These are phyloP conservation scores for Ctena decussata DNA, from an alignment of 2,888 invertebrate genomes.

Conservation along the genomic window DNA sequence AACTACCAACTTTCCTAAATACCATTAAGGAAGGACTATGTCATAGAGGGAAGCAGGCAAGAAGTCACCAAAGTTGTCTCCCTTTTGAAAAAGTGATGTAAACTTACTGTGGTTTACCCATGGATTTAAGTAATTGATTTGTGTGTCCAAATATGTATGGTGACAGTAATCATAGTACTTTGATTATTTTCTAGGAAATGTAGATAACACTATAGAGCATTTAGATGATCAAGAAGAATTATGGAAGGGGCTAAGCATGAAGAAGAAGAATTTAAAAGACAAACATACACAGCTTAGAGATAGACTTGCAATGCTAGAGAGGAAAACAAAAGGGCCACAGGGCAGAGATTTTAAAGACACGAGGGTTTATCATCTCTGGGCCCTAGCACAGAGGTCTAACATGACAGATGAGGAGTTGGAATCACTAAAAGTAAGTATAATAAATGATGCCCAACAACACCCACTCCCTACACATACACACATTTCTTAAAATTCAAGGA, in stretches of 20 bases:
- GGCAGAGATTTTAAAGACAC: slow-evolving; percentile 93
- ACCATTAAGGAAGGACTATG: no score
- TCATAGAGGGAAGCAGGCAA: no score
- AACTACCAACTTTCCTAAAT: no score
- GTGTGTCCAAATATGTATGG: no score
- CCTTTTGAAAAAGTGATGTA: no score
- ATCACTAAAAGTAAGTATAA: slow-evolving; percentile 92
- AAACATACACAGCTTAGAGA: slow-evolving; percentile 64
- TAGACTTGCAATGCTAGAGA: slow-evolving; percentile 90
- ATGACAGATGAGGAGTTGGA: slow-evolving; percentile 94
- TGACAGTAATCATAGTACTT: no score
- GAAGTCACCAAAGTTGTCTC: no score
- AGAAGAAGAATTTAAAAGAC: slow-evolving; percentile 59
- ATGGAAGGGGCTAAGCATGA: slow-evolving; percentile 39
- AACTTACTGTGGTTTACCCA: no score
- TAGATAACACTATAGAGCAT: slow-evolving; percentile 56
- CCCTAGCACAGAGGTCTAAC: slow-evolving; percentile 92
- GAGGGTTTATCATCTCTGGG: slow-evolving; percentile 96
- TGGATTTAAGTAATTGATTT: no score
- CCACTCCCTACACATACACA: no score
- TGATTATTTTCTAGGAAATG: slow-evolving; percentile 39
- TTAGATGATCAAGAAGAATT: slow-evolving; percentile 52
- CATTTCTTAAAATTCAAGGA: no score
- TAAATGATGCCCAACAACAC: no score
- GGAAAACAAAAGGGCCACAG: slow-evolving; percentile 86